Evolutionary conservation across 2,797 vertebrate species (phyloP).

Genomic region (Propithecus deckenii): DNA sequence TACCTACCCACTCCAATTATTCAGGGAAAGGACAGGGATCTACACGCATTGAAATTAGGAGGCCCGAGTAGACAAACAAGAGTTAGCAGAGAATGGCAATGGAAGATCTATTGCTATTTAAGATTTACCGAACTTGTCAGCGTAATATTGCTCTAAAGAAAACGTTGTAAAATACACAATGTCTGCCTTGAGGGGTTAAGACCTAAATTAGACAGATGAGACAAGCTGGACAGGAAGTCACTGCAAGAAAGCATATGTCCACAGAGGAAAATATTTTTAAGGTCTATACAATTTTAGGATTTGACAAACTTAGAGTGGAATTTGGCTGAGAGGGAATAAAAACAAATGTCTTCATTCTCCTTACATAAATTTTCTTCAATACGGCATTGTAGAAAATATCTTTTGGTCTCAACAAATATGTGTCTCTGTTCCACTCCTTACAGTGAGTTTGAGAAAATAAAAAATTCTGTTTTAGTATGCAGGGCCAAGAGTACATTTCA

Average conservation of each 20-base stretch:
- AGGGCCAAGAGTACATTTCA: constrained; percentile 25
- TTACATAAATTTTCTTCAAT: constrained; percentile 69
- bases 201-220: constrained; percentile 63
- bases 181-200: constrained; percentile 52
- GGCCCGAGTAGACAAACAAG: background rate
- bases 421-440: constrained; percentile 52
- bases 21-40: background rate
- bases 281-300: constrained; percentile 35
- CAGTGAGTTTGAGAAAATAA: constrained; percentile 38
- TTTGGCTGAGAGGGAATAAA: constrained; percentile 28
- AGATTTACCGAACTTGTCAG: constrained; percentile 54
- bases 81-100: background rate
- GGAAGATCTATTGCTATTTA: constrained; percentile 12
- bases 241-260: background rate
- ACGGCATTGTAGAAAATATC: constrained; percentile 57
- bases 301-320: constrained; percentile 35
- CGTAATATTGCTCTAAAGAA: constrained; percentile 49
- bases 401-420: constrained; percentile 67
- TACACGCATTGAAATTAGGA: background rate
- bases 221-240: constrained; percentile 55
- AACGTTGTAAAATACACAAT: constrained; percentile 29
- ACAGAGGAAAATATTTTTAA: background rate
- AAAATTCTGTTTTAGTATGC: constrained; percentile 37
- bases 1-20: background rate
- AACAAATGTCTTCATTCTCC: constrained; percentile 44